phyloP scores from a whole-genome alignment of 2,888 invertebrate genomes.

The Hirtodrosophila duncani region DNA sequence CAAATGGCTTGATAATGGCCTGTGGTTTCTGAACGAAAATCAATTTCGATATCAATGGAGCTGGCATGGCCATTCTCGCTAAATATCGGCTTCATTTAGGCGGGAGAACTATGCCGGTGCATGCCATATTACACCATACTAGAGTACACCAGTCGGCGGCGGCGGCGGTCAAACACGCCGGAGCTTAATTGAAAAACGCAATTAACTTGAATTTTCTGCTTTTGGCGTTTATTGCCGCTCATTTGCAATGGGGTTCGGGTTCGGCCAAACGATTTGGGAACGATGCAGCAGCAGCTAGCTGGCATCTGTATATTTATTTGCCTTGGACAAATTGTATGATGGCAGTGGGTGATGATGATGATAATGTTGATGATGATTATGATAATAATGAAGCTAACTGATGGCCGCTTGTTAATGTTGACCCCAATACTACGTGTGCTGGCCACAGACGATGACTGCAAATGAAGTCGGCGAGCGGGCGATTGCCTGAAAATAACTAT shows the following conservation, averaged over 20 bases:
- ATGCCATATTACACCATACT: too few relatives aligned
- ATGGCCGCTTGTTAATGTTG: conserved; percentile 48
- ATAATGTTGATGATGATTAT: conserved; percentile 1
- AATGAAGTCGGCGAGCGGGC: conserved; percentile 27
- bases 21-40: too few relatives aligned
- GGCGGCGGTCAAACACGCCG: conserved; percentile 40
- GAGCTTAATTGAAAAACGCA: conserved; percentile 70
- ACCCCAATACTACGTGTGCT: conserved; percentile 58
- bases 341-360: background rate
- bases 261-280: conserved; percentile 32
- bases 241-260: conserved; percentile 64
- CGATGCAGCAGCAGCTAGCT: conserved; percentile 19
- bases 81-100: too few relatives aligned
- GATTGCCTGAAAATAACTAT: conserved; percentile 15
- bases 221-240: conserved; percentile 68
- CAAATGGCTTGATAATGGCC: too few relatives aligned
- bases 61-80: too few relatives aligned
- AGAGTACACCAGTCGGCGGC: background rate
- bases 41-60: too few relatives aligned
- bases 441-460: conserved; percentile 16
- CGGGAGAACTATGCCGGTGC: too few relatives aligned
- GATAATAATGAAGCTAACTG: conserved; percentile 28
- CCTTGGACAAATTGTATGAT: conserved; percentile 26
- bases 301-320: conserved; percentile 56
- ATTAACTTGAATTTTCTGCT: conserved; percentile 71